Conservation (phyloP, 2,888 invertebrate genomes). For the Phengaris arion region DNA sequence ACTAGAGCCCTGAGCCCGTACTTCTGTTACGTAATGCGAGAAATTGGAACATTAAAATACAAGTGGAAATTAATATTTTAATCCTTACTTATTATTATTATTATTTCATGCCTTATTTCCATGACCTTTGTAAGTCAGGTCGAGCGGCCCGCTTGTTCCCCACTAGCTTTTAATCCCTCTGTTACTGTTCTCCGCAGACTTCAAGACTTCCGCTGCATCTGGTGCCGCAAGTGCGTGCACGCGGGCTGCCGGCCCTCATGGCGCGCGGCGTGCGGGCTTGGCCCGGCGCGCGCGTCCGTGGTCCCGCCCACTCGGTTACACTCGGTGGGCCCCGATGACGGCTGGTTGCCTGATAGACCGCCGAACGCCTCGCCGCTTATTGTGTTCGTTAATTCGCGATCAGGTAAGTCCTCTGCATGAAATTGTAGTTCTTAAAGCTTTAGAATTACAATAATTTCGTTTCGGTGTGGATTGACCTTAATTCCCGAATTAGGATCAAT, state of each 20-base stretch:
- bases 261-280: slow-evolving; percentile 90
- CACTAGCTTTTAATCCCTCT: not conserved
- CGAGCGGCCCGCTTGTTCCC: no score
- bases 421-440: not conserved
- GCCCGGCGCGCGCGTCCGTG: slow-evolving; percentile 93
- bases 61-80: not conserved
- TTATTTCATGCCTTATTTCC: no score
- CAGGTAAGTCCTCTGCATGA: slow-evolving; percentile 68
- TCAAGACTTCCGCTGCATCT: slow-evolving; percentile 98
- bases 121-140: no score
- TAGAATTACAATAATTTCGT: no score
- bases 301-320: slow-evolving; percentile 96
- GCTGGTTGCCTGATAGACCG: slow-evolving; percentile 92
- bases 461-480: no score
- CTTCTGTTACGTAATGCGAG: not conserved
- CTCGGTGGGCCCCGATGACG: slow-evolving; percentile 93
- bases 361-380: slow-evolving; percentile 93
- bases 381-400: slow-evolving; percentile 98
- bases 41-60: not conserved
- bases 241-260: slow-evolving; percentile 92
- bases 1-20: not conserved
- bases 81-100: no score
- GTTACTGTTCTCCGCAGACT: slow-evolving; percentile 72
- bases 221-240: slow-evolving; percentile 96
- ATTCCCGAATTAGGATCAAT: no score